Conservation (phyloP, 1,140 invertebrate genomes). For the Eciton burchellii region DNA sequence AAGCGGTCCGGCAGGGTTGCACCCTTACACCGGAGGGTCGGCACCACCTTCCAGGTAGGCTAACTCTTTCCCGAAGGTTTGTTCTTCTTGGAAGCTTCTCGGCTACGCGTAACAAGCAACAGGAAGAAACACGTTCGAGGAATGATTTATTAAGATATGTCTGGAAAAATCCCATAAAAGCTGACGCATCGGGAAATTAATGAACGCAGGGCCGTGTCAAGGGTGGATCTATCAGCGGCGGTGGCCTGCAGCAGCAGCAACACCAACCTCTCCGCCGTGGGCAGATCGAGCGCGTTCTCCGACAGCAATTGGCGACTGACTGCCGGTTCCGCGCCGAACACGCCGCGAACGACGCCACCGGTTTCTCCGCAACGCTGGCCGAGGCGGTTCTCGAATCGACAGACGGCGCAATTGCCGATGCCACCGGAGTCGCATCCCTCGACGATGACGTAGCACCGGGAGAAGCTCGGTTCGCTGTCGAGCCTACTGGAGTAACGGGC, state of each 20-base stretch:
- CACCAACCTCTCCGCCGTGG: conserved; percentile 75
- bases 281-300: conserved; percentile 68
- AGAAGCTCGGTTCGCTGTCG: conserved; percentile 58
- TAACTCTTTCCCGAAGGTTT: too few species aligned
- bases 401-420: conserved; percentile 74
- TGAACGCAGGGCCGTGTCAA: conserved; percentile 87
- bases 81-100: too few species aligned
- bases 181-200: background rate
- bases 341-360: conserved; percentile 86
- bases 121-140: too few species aligned
- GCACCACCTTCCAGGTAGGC: conserved; percentile 79
- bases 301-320: conserved; percentile 78
- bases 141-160: too few species aligned
- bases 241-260: conserved; percentile 85
- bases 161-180: background rate
- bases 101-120: too few species aligned
- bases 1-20: conserved; percentile 90
- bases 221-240: conserved; percentile 87
- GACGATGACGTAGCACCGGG: conserved; percentile 73
- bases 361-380: conserved; percentile 86
- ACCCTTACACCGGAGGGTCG: conserved; percentile 89
- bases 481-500: conserved; percentile 49
- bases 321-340: conserved; percentile 86
- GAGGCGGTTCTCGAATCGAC: conserved; percentile 74
- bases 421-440: conserved; percentile 76